Conservation (phyloP, 2,797 vertebrate genomes). For the Phoeniculus purpureus region DNA sequence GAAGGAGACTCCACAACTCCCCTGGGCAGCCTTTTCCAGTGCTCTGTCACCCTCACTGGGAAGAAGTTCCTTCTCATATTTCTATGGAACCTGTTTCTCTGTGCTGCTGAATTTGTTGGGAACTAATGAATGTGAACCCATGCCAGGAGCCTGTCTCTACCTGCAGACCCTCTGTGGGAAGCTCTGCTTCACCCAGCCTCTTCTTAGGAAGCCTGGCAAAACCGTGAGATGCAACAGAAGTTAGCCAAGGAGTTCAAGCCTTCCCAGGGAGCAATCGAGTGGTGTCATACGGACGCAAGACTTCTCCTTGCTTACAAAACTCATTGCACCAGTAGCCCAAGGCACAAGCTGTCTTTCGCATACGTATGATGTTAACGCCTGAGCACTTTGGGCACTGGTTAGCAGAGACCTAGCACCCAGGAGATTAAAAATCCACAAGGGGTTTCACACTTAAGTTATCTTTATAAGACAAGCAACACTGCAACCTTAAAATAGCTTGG, state of each 20-base stretch:
- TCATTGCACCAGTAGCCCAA: background rate
- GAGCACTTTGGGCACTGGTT: accelerated
- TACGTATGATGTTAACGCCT: background rate
- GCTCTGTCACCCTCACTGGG: no score
- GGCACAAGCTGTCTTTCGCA: background rate
- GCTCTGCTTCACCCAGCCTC: background rate
- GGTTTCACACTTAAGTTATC: background rate
- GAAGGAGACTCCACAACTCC: no score
- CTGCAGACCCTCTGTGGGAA: background rate
- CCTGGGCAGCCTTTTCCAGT: no score
- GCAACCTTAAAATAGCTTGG: background rate
- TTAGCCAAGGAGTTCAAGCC: background rate
- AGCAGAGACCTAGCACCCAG: background rate
- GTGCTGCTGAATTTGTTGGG: background rate
- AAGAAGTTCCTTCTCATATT: no score
- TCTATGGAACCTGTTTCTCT: background rate
- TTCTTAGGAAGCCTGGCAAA: background rate
- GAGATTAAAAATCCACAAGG: background rate
- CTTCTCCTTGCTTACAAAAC: background rate
- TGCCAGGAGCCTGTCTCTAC: background rate
- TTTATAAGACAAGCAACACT: background rate
- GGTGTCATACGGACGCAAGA: background rate
- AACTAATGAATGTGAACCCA: background rate
- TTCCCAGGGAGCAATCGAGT: accelerated
- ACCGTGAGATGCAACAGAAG: background rate